Evolutionary conservation across 2,113 vertebrate genomes (phyloP), one percentile per base, ranked within the genome.

Genomic region (Lucifuga dentata): DNA sequence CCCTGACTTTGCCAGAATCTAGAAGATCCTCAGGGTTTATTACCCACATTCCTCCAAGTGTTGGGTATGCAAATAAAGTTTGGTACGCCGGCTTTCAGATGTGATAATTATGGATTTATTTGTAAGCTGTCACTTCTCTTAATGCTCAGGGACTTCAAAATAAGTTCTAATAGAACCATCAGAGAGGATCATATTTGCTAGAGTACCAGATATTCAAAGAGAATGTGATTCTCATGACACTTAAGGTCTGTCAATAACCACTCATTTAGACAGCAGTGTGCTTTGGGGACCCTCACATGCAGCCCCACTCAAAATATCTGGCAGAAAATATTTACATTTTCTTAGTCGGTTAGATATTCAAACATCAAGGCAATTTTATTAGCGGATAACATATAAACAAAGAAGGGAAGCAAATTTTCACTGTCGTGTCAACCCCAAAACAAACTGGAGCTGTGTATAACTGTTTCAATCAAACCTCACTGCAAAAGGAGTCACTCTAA

Each of bases 41-140:
- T 86, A 90, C 80, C 82, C 80, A 29, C 86, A 80, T 78, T 70
- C 85, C 90, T 91, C 86, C 86, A 91, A 91, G 85, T 90, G 83
- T 79, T 75, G 76, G 81, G 76, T 91, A 93, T 92, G 93, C 92
- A 91, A 94, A 94, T 92, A 89, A 83, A 91, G 84, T 89, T 82
- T 81, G 84, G 75, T 82, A 85, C 85, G 88, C 83, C 79, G 83
- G 88, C 90, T 87, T 88, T 87, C 78, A 90, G 90, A 93, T 89
- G 91, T 87, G 91, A 92, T 93, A 93, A 93, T 94, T 93, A 94
- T 89, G 91, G 90, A 91, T 93, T 93, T 93, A 94, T 93, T 94
- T 94, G 93, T 93, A 92, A 92, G 90, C 92, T 93, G 93, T 93
- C 93, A 93, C 90, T 93, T 93, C 89, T 74, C 89, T 91, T 91